Base-by-base conservation (phyloP, 2,113 vertebrate genomes). In the Scartelaos histophorus region DNA sequence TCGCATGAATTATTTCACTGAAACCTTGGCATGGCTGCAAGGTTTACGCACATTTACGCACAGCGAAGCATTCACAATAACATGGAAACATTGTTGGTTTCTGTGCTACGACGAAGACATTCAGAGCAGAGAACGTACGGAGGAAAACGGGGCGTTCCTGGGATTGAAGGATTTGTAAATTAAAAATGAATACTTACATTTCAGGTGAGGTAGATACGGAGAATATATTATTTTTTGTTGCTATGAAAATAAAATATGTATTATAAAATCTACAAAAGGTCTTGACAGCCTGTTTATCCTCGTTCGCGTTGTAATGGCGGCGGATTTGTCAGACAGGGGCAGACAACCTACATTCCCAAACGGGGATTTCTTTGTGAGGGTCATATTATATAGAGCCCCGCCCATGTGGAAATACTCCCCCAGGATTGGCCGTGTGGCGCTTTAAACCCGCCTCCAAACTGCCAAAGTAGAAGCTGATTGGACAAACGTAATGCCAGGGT, bases 241-340 rank as follows among this genome's bases (percentile, higher is more conserved):
- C 10, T 62, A 73, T 16, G n/a, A 82, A 79, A 89, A 82, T 78
- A 69, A 75, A 83, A 70, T 16, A 73, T 81, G 38, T 73, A 35
- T 60, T 73, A 65, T 5, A 69, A 76, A 71, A 75, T 45, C 15
- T 82, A 82, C 29, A 81, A 87, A 83, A 75, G 3, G 17, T n/a
- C 54, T 24, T 66, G 1, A 34, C 53, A 19, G 19, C 51, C 34
- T 19, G 24, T 60, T 11, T 1, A 5, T 51, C 56, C 71, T 34
- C 70, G 34, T 65, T 34, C 45, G 72, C 58, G 85, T 89, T 85
- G 82, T 90, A 92, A 93, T 93, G 91, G 93, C 91, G 86, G 84
- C 91, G 86, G 84, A 87, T 79, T 58, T 72, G 22, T 75, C 76
- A 74, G 69, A 77, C 16, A 29, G 38, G 38, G 10, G 22, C 17